Conservation (phyloP, 2,888 invertebrate genomes). For the Bombylius major region DNA sequence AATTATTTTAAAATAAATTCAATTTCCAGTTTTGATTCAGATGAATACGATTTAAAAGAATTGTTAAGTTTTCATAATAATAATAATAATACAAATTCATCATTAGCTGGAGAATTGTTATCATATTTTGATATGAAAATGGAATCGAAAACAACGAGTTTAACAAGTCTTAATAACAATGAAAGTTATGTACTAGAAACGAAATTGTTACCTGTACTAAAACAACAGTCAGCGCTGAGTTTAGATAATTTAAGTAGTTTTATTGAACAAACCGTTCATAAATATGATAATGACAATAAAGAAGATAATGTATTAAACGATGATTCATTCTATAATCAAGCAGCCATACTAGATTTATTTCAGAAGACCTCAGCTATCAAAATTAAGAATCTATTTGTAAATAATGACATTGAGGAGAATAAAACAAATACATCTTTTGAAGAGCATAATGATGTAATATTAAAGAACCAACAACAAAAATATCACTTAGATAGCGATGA, state of each 20-base stretch:
- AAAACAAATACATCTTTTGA: background rate
- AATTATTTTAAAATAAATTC: slow-evolving; percentile 15
- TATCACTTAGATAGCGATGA: slow-evolving; percentile 50
- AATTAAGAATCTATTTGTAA: slow-evolving; percentile 21
- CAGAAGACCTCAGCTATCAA: slow-evolving; percentile 34
- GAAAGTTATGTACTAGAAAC: background rate
- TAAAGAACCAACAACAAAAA: slow-evolving; percentile 15
- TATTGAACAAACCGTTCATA: slow-evolving; percentile 5
- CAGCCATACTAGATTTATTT: slow-evolving; percentile 31
- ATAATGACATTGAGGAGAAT: slow-evolving; percentile 4
- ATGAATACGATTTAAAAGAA: slow-evolving; percentile 35
- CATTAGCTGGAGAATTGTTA: slow-evolving; percentile 30
- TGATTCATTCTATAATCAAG: slow-evolving; percentile 32
- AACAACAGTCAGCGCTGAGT: slow-evolving; percentile 10
- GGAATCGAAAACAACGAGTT: slow-evolving; percentile 26
- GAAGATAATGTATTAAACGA: slow-evolving; percentile 21
- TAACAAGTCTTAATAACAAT: slow-evolving; percentile 24
- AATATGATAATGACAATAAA: slow-evolving; percentile 16
- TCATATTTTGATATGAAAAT: slow-evolving; percentile 36
- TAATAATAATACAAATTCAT: slow-evolving; percentile 24
- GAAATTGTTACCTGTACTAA: background rate
- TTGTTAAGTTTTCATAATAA: slow-evolving; percentile 28
- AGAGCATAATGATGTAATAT: background rate
- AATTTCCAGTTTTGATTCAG: slow-evolving; percentile 23
- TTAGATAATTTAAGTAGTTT: slow-evolving; percentile 16